Evolutionary conservation across 2,888 invertebrate genomes (phyloP), one percentile per base, ranked within the genome.

Genomic region (Bembecia ichneumoniformis): DNA sequence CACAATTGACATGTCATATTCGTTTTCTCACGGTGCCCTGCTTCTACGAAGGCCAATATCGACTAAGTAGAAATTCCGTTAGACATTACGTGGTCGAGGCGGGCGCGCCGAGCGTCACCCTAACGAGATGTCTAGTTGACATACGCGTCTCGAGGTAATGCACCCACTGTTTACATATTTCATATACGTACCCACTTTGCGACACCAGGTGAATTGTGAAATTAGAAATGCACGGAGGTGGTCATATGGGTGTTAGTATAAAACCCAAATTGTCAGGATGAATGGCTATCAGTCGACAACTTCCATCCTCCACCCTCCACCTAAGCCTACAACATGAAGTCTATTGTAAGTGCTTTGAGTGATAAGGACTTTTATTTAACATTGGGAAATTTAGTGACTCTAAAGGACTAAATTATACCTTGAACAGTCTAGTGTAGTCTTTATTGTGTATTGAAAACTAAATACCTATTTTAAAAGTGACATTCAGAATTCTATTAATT

Each of bases 81-180:
- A 76, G 71, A 64, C 60, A 70, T 84, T 83, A 82, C 83, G 77
- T 76, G 62, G 71, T 56, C 28, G 28, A 28, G 28, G 9, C 28
- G 28, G 28, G 28, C 28, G 28, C 28, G 28, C 28, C 28, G 5
- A 28, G 28, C 28, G 28, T 46, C 46, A 17, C n/a, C 34, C 46
- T 11, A 17, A 28, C 28, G 28, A 28, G 28, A 28, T 17, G 15
- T 11, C 44, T 11, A 74, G 74, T 75, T 79, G 72, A 75, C 82
- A 76, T 79, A 80, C 71, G 71, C 68, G 66, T 68, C 66, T 64
- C 73, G 75, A 78, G 82, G 80, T 81, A 82, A 84, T 82, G 82
- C 74, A 78, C 68, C 67, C 66, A 73, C 68, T 86, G 78, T 86
- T 87, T 84, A 80, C 84, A 74, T 79, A 82, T 83, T 81, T 83